Conservation (phyloP, 2,113 vertebrate genomes). For the Leuciscus idus region DNA sequence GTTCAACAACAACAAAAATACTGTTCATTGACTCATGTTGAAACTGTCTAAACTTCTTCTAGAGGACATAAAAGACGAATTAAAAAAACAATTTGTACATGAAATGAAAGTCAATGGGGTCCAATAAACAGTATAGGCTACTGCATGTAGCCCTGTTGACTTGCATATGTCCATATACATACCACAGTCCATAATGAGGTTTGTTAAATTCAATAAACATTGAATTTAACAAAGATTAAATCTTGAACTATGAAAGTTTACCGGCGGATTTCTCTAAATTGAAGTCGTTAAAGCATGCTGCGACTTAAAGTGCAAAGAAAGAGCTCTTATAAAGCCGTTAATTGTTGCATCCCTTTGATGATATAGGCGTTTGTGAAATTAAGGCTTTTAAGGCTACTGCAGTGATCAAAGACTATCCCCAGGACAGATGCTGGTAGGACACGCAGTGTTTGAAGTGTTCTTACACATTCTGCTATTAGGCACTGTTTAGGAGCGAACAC, state of each 20-base stretch:
- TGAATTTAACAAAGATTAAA: background rate
- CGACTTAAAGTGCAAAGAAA: background rate
- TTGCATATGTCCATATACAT: background rate
- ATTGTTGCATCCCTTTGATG: conserved; percentile 44
- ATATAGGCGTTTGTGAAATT: conserved; percentile 24
- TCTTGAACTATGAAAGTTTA: background rate
- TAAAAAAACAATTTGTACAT: too few species aligned
- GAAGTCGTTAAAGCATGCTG: conserved; percentile 8
- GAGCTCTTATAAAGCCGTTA: conserved; percentile 3
- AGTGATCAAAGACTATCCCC: conserved; percentile 46
- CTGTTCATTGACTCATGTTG: background rate
- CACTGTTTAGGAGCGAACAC: conserved; percentile 25
- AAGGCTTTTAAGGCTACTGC: conserved; percentile 30
- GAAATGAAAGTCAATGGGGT: background rate
- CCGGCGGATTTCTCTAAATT: conserved; percentile 1
- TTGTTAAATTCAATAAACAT: conserved; percentile 23
- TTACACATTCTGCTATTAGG: conserved; percentile 42
- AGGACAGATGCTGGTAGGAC: conserved; percentile 35
- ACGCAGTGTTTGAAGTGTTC: conserved; percentile 39
- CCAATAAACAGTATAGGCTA: background rate
- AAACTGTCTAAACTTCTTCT: background rate
- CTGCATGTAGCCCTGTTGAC: background rate
- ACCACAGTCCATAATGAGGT: background rate
- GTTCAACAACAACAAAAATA: background rate
- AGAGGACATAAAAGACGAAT: too few species aligned